Evolutionary conservation across 2,888 invertebrate genomes (phyloP), one percentile per base, ranked within the genome.

Genomic region (Watsonalla cultraria): DNA sequence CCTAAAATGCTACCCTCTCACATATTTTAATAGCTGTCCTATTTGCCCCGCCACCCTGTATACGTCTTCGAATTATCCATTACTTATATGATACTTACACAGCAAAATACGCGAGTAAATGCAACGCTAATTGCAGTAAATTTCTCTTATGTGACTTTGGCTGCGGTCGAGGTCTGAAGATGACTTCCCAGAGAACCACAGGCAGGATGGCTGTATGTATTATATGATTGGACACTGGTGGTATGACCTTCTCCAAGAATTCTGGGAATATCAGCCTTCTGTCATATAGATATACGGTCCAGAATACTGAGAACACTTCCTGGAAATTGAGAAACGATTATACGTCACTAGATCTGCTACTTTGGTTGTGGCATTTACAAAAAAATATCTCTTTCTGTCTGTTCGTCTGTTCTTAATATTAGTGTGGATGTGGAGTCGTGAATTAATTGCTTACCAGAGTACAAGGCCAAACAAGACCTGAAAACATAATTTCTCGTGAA

Each of bases 181-280:
- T 0, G 0, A 83, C 47, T 51, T 90, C 90, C 77, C 80, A 83
- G 0, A 88, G 1, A 0, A 65, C 80, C 0, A 86, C 61, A 0
- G 84, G 82, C 0, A 85, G 55, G 5, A 89, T 84, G 5, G 73
- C 60, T 0, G 89, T 83, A 14, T 90, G 90, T 11, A 88, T 74
- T 0, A 88, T 71, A 9, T 90, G 90, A 55, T 89, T 89, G 0
- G 82, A 77, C 0, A 70, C 55, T 0, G 65, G 58, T 0, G 76
- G 71, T 6, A 90, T 60, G 0, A 82, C 56, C 11, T 71, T 64
- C 42, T 88, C 86, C 0, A 79, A 56, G 35, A 68, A 78, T 0
- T 61, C 60, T 0, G 88, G 90, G 51, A 76, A 81, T 2, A 90
- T 78, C 0, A 90, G 72, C 0, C 59, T 59, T 54, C 82, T 74